Evolutionary conservation across 35 echinoderm and acorn worm genomes (phyloP), one percentile per base, ranked within the genome.

Genomic region (Diadema setosum): DNA sequence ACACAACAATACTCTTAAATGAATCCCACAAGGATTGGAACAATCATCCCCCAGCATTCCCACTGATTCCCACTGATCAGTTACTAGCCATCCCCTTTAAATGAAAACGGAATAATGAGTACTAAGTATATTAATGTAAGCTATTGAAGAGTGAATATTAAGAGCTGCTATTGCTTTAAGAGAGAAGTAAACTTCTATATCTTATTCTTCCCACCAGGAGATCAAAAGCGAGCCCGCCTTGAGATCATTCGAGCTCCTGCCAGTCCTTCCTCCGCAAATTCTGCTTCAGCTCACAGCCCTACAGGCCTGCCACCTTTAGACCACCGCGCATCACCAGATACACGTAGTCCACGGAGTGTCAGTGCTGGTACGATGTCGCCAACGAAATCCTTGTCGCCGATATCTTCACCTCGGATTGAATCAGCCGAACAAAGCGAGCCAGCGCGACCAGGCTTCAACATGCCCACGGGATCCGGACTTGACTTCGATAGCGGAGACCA

Each of bases 181-280:
- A n/a, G n/a, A n/a, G n/a, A n/a, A n/a, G n/a, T n/a, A n/a, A n/a
- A n/a, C n/a, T n/a, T n/a, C n/a, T n/a, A n/a, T n/a, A n/a, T n/a
- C n/a, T n/a, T n/a, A n/a, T n/a, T n/a, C n/a, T n/a, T n/a, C n/a
- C n/a, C n/a, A n/a, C n/a, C n/a, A n/a, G n/a, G n/a, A n/a, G 63
- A 67, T 25, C 63, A 67, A 34, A 67, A 67, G 24, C 48, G 95
- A 56, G 84, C 91, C 24, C 87, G 86, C 20, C 58, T 97, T 36
- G 95, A 97, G 63, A 97, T 97, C 18, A 94, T 97, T 61, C 87
- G 93, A 33, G 87, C 91, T n/a, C 87, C 91, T 32, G 41, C 59
- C 16, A 92, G 86, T 87, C 85, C 91, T 36, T 24, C 95, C 7
- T 90, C 29, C 93, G 91, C 75, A 84, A 92, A 29, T 76, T 88